Base-by-base conservation (phyloP, 2,113 vertebrate species). In the Sylvicapra grimmia region DNA sequence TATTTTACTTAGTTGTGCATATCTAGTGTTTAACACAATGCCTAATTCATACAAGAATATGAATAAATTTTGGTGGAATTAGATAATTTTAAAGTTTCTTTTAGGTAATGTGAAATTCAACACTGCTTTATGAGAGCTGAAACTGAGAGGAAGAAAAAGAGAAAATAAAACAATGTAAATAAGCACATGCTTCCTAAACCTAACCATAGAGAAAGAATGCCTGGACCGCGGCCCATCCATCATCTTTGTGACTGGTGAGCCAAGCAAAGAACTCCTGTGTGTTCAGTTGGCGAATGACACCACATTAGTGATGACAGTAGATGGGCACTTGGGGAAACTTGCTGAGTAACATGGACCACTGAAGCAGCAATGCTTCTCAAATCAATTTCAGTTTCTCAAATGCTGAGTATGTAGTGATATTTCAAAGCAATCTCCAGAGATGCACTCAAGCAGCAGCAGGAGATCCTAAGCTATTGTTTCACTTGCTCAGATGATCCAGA, bases 351-450 rank as follows among this genome's bases (percentile, higher is more conserved):
- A 87, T 84, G 79, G 40, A 90, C 91, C 93, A 94, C n/a, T 90
- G 94, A 91, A 97, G 97, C 93, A 96, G 89, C 89, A 93, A 93
- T 83, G 15, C 85, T 88, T 96, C 59, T 89, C 90, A 92, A 89
- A 97, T 98, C 94, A 94, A 84, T 96, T 93, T 96, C 77, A 88
- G 54, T 47, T 95, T 96, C 75, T 95, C 94, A 56, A 80, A 86
- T 85, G 72, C 80, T 92, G 77, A 86, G 93, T 91, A 56, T 44
- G 44, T 77, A 87, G 91, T 93, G 96, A 79, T 89, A 90, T 95
- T 97, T 97, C 89, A 95, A 95, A 97, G 95, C 75, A 94, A 83
- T 79, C 89, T 97, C 92, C 6, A 90, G 95, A 96, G 93, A 90
- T 4, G 6, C n/a, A 8, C 31, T 94, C 59, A 18, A 54, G 51